Base-by-base conservation (phyloP, 2,888 invertebrate genomes). In the Archips xylosteana region DNA sequence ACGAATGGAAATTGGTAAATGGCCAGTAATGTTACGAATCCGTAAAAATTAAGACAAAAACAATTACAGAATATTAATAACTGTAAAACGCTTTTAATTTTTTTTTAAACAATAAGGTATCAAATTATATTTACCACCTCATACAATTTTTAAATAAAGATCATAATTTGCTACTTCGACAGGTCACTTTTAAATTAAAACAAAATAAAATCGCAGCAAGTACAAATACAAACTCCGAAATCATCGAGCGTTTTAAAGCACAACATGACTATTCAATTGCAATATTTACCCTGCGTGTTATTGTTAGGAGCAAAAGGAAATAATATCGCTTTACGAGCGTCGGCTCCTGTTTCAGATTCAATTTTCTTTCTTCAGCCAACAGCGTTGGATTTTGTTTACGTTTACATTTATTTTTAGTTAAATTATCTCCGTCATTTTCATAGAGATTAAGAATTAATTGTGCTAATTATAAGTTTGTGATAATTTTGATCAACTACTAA, bases 331-430 rank as follows among this genome's bases (percentile, higher is more conserved):
- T 85, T 83, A 84, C 81, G 85, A 84, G 76, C 75, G 73, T 68
- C 76, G 80, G 82, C 81, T 90, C 87, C 80, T 80, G 84, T 90
- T 89, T 83, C 89, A 85, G 87, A 87, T 89, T 88, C 88, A 89
- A 89, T 89, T 90, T 70, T 85, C 85, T 85, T 87, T 80, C 84
- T 84, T 80, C 83, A 85, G 79, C 79, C 77, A 81, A 75, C 76
- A 79, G 81, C 80, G 78, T 81, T 79, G 82, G 79, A 80, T 79
- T 79, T 81, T 83, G 82, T 85, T 84, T 85, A 85, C n/a, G 34
- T 49, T 64, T 3, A 47, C 49, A 32, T 64, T 51, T 65, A 15
- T 15, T 65, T 51, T 65, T n/a, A 49, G 47, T 34, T n/a, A 49
- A n/a, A 39, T 23, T 62, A 61, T 51, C 61, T 23, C n/a, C 36